Evolutionary conservation across 2,888 invertebrate genomes (phyloP).

Genomic region (Agrypnus murinus): DNA sequence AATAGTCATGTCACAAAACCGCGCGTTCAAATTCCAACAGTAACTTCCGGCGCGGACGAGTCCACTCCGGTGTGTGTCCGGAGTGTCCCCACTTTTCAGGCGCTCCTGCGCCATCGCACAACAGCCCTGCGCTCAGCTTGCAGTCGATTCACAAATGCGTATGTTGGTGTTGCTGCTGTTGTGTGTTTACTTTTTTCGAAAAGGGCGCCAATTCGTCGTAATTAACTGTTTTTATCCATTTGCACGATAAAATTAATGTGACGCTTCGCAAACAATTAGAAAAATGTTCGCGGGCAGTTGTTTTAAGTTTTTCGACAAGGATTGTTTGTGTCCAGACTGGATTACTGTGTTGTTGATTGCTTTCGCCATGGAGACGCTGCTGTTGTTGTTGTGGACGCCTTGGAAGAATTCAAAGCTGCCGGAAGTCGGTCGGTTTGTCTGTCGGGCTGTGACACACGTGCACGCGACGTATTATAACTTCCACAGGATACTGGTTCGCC

Average conservation of each 20-base stretch:
- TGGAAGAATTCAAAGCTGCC: constrained; percentile 45
- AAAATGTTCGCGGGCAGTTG: neutral
- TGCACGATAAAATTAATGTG: neutral
- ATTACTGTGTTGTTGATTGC: constrained; percentile 42
- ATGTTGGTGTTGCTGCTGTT: constrained; percentile 37
- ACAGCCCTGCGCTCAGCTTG: constrained; percentile 32
- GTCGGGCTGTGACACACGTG: constrained; percentile 63
- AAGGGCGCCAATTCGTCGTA: constrained; percentile 48
- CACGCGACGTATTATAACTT: constrained; percentile 62
- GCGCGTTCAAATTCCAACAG: constrained; percentile 50
- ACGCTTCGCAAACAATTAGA: neutral
- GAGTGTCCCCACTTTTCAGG: neutral
- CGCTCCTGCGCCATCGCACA: constrained; percentile 33
- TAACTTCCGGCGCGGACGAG: constrained; percentile 56
- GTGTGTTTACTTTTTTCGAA: constrained; percentile 32
- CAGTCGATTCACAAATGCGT: constrained; percentile 49
- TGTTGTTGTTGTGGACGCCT: constrained; percentile 32
- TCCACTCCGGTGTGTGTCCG: constrained; percentile 55
- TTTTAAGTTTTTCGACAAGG: neutral
- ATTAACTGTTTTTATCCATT: constrained; percentile 30
- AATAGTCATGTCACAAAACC: constrained; percentile 45
- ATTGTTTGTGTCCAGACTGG: constrained; percentile 32
- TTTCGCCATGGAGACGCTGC: constrained; percentile 46
- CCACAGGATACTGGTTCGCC: constrained; percentile 65
- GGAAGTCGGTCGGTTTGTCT: constrained; percentile 58